Conservation (phyloP, 35 echinoderm and acorn worm species). For the Chiridota heheva region DNA sequence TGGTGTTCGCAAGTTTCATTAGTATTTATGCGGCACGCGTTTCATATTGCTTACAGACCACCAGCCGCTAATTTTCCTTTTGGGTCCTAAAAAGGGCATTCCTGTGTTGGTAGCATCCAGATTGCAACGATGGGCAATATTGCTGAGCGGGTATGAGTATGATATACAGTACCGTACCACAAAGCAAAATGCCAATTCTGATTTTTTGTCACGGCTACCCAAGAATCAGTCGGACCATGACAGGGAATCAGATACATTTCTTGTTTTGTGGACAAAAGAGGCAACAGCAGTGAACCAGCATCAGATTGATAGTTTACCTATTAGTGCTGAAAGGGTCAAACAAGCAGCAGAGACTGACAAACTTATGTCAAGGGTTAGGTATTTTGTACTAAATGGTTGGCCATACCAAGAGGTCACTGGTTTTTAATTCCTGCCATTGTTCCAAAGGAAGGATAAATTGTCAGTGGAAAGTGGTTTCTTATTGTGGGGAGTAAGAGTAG, state of each 20-base stretch:
- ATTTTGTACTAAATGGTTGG: constrained; percentile 10
- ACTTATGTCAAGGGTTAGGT: background rate
- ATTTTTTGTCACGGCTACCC: constrained; percentile 39
- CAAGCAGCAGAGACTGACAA: constrained; percentile 16
- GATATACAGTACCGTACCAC: constrained; percentile 37
- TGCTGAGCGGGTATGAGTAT: constrained; percentile 43
- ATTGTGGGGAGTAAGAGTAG: constrained; percentile 23
- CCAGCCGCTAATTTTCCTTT: constrained; percentile 21
- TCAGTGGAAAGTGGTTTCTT: constrained; percentile 10
- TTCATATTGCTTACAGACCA: constrained; percentile 32
- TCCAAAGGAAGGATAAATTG: constrained; percentile 1
- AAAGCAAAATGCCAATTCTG: constrained; percentile 49
- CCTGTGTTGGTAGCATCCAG: constrained; percentile 43
- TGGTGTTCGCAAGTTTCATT: constrained; percentile 29
- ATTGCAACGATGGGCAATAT: constrained; percentile 54
- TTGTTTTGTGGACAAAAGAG: constrained; percentile 17
- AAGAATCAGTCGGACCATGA: too few species aligned
- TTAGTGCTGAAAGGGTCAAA: background rate
- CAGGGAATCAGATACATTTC: constrained; percentile 16
- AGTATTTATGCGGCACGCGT: constrained; percentile 38
- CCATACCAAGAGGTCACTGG: background rate
- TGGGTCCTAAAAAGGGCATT: constrained; percentile 46
- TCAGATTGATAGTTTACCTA: constrained; percentile 10
- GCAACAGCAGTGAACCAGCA: constrained; percentile 24
- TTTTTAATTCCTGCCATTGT: background rate